A percentile compares a stretch with the other conserved stretches of the same genome.
Conservation (phyloP, 2,888 invertebrate genomes). For the Plusia festucae region DNA sequence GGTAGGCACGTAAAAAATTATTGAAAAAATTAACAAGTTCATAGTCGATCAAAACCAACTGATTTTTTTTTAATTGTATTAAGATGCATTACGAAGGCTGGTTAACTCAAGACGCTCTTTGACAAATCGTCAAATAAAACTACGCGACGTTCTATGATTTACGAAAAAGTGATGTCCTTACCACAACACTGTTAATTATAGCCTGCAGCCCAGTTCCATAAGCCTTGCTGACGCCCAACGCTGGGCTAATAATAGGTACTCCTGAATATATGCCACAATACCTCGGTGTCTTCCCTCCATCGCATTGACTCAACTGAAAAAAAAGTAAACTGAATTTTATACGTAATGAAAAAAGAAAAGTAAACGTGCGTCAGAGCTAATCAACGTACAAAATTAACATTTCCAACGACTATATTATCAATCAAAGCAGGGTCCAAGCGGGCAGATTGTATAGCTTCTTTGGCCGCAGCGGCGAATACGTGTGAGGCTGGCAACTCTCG, state of each 20-base stretch:
- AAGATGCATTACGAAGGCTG: background rate
- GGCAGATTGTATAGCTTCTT: slow-evolving; percentile 74
- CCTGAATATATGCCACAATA: slow-evolving; percentile 95
- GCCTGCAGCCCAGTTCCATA: slow-evolving; percentile 99
- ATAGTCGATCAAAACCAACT: background rate
- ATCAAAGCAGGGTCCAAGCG: slow-evolving; percentile 71
- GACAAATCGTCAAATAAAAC: too few species aligned
- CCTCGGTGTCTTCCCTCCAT: slow-evolving; percentile 96
- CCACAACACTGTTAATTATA: slow-evolving; percentile 95
- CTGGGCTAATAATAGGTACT: slow-evolving; percentile 95
- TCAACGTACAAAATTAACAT: slow-evolving; percentile 78
- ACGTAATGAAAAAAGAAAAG: too few species aligned
- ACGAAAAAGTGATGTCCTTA: slow-evolving; percentile 72
- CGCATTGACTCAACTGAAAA: slow-evolving; percentile 92
- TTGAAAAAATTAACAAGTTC: too few species aligned
- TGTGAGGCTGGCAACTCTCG: slow-evolving; percentile 77
- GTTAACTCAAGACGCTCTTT: background rate
- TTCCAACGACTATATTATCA: slow-evolving; percentile 79
- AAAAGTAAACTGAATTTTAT: too few species aligned
- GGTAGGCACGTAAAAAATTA: too few species aligned
- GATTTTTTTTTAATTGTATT: background rate
- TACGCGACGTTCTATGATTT: background rate
- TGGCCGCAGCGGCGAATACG: slow-evolving; percentile 81
- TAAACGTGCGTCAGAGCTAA: background rate
- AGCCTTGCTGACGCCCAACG: slow-evolving; percentile 95